Evolutionary conservation across 2,888 invertebrate genomes (phyloP).

Genomic region (Neuroscelio doddi): DNA sequence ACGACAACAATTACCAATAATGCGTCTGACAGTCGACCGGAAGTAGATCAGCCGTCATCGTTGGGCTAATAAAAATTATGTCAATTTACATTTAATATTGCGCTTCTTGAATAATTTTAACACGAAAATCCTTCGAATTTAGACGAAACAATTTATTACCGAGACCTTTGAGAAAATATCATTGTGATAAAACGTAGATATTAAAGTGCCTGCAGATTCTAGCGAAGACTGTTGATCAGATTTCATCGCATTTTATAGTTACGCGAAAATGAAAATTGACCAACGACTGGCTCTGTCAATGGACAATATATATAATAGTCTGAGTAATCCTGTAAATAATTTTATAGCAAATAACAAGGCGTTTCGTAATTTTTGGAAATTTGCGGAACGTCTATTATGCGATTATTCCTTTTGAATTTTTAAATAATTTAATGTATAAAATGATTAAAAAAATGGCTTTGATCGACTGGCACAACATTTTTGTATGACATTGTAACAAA

Average conservation of each 20-base stretch:
- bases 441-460: no score
- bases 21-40: constrained; percentile 74
- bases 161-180: background rate
- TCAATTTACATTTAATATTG: background rate
- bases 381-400: background rate
- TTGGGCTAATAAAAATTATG: constrained; percentile 12
- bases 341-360: background rate
- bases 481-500: no score
- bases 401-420: no score
- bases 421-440: no score
- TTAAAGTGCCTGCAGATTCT: constrained; percentile 16
- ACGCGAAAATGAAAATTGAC: background rate
- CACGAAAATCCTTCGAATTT: background rate
- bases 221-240: constrained; percentile 35
- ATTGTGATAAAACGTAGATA: constrained; percentile 31
- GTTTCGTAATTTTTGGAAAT: background rate
- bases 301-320: no score
- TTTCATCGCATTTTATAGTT: constrained; percentile 2
- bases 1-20: constrained; percentile 40
- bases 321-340: background rate
- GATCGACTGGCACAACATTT: no score
- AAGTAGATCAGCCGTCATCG: constrained; percentile 74
- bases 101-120: background rate
- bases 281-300: no score
- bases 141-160: background rate